Evolutionary conservation across 2,113 vertebrate genomes (phyloP), one percentile per base, ranked within the genome.

Genomic region (Taxidea taxus): DNA sequence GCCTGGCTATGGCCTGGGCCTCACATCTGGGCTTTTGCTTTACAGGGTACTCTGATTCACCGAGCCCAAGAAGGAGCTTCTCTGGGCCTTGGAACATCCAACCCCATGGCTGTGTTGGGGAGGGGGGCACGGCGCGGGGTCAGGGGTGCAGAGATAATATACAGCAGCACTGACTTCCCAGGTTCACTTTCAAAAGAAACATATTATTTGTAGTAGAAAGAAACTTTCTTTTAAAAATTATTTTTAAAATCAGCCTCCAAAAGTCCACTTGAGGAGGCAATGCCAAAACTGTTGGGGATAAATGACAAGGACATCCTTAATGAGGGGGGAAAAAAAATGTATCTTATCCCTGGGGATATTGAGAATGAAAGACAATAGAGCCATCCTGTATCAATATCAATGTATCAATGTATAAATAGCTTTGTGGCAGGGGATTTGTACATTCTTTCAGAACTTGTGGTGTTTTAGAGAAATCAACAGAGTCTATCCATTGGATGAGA

Each of bases 111-210:
- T 25, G 2, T 39, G 10, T 23, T 58, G 29, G 15, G 29, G 31
- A 49, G 11, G 13, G 23, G 1, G 25, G 23, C 0, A 7, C 6
- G 20, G 12, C 8, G 3, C 2, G 5, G 54, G 7, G 6, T 3
- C 4, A 11, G 3, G 51, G 7, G 25, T 10, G 2, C 68, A 68
- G 31, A 16, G 9, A 14, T 8, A 7, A 23, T 1, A 7, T 3
- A 10, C 11, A 27, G 20, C 7, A 70, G 34, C 13, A 47, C 27
- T 10, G 21, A 62, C 8, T 82, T 60, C 77, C 77, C 47, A 58
- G 10, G 23, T 25, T 47, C 9, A 7, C 82, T 66, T 95, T 82
- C 58, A 66, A 78, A 90, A 3, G 58, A 77, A 27, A 56, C 51
- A 16, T 14, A n/a, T 39, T 23, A 42, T 6, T 87, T 87, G 42